These are phyloP conservation scores for Drosophila arawakana DNA, from an alignment of 1,140 invertebrate genomes.

Conservation along the genomic window DNA sequence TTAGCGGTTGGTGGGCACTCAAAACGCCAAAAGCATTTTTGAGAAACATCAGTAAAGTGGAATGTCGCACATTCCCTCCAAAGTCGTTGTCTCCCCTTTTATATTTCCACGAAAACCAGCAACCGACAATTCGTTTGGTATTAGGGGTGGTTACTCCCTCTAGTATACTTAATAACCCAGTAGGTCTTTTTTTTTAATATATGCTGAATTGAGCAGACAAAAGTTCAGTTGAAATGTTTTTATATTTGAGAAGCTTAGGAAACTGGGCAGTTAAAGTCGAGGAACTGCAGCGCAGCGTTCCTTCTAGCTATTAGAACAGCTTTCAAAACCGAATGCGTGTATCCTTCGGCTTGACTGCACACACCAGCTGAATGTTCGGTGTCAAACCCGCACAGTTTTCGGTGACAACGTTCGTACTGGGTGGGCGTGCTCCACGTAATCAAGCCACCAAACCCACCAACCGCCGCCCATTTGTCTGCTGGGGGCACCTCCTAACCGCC, in stretches of 20 bases:
- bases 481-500: not conserved
- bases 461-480: constrained; percentile 19
- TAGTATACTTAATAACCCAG: not conserved
- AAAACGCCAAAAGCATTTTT: constrained; percentile 41
- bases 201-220: too few relatives aligned
- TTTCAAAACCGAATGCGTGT: too few relatives aligned
- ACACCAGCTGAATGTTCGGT: too few relatives aligned
- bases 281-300: too few relatives aligned
- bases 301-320: too few relatives aligned
- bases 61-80: constrained; percentile 12
- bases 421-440: constrained; percentile 5
- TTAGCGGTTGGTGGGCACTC: constrained; percentile 55
- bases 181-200: too few relatives aligned
- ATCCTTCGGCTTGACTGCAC: too few relatives aligned
- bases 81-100: not conserved
- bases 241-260: too few relatives aligned
- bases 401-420: too few relatives aligned
- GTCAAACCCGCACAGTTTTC: too few relatives aligned
- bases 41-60: constrained; percentile 33
- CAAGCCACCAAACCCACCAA: not conserved
- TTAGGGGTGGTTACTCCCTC: constrained; percentile 41
- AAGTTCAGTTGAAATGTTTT: too few relatives aligned
- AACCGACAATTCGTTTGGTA: constrained; percentile 52
- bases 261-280: too few relatives aligned
- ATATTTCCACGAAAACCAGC: constrained; percentile 18